These are phyloP conservation scores for Fulica atra DNA, from an alignment of 2,113 vertebrate species.

Conservation along the genomic window DNA sequence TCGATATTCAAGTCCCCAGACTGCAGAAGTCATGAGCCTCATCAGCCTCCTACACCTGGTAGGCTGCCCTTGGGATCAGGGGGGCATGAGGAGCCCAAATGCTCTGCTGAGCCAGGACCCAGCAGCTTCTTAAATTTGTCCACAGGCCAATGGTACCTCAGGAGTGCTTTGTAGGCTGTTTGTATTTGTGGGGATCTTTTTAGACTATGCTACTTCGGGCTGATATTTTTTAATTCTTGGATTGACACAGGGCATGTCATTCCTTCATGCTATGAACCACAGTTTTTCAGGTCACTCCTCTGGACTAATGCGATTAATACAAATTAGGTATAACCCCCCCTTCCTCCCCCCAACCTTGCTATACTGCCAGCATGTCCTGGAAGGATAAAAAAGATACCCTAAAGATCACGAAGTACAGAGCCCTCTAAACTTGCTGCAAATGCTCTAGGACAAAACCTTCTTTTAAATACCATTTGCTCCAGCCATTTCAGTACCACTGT, in stretches of 20 bases:
- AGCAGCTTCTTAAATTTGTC: not conserved
- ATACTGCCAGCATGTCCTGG: not conserved
- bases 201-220: not conserved
- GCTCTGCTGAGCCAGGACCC: not conserved
- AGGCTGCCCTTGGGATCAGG: not conserved
- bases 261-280: not conserved
- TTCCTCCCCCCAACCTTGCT: not conserved
- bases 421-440: not conserved
- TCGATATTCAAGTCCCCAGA: not conserved
- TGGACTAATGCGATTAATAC: not conserved
- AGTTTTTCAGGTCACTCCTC: not conserved
- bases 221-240: not conserved
- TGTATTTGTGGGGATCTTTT: not conserved
- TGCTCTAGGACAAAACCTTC: constrained; percentile 3
- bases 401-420: not conserved
- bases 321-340: not conserved
- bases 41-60: not conserved
- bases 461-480: constrained; percentile 19
- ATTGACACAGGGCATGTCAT: not conserved
- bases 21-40: not conserved
- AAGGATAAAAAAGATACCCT: not conserved
- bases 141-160: not conserved
- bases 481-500: constrained; percentile 4
- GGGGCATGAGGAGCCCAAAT: not conserved
- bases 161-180: not conserved